These are phyloP conservation scores for Apis florea DNA, from an alignment of 1,140 invertebrate species.

Conservation along the genomic window DNA sequence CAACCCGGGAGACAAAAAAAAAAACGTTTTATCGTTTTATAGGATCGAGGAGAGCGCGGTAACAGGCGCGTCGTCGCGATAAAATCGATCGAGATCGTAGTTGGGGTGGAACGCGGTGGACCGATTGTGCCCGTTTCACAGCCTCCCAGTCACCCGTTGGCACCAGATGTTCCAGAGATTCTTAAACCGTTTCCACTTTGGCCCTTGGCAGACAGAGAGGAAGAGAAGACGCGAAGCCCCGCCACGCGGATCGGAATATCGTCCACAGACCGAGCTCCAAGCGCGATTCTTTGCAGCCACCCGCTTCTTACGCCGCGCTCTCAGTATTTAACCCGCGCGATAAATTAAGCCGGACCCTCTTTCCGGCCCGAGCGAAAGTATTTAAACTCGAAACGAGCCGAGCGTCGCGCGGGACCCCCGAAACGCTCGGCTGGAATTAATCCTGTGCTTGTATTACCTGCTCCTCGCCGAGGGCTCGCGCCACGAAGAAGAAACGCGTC, in stretches of 20 bases:
- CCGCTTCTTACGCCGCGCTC: slow-evolving; percentile 15
- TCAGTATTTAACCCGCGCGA: slow-evolving; percentile 65
- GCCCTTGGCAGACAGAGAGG: background rate
- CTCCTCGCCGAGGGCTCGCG: background rate
- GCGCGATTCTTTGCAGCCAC: slow-evolving; percentile 39
- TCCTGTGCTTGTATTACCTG: slow-evolving; percentile 33
- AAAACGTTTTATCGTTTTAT: slow-evolving; percentile 22
- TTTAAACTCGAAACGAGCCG: slow-evolving; percentile 66
- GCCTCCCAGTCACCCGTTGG: slow-evolving; percentile 54
- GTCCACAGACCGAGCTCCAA: slow-evolving; percentile 12
- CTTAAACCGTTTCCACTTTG: slow-evolving; percentile 55
- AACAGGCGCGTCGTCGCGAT: slow-evolving; percentile 38
- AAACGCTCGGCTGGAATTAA: slow-evolving; percentile 48
- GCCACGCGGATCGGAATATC: slow-evolving; percentile 26
- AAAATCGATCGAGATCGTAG: slow-evolving; percentile 42
- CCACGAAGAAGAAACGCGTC: background rate
- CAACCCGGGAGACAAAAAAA: slow-evolving; percentile 4
- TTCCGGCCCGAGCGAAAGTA: slow-evolving; percentile 66
- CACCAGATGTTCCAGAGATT: slow-evolving; percentile 69
- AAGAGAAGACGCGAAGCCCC: background rate
- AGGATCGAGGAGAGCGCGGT: slow-evolving; percentile 4
- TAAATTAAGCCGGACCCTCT: slow-evolving; percentile 70
- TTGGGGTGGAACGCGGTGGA: slow-evolving; percentile 13
- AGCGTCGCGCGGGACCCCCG: slow-evolving; percentile 34
- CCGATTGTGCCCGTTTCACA: slow-evolving; percentile 45